These are phyloP conservation scores for Mesoligia furuncula DNA, from an alignment of 2,888 invertebrate species.

Conservation along the genomic window DNA sequence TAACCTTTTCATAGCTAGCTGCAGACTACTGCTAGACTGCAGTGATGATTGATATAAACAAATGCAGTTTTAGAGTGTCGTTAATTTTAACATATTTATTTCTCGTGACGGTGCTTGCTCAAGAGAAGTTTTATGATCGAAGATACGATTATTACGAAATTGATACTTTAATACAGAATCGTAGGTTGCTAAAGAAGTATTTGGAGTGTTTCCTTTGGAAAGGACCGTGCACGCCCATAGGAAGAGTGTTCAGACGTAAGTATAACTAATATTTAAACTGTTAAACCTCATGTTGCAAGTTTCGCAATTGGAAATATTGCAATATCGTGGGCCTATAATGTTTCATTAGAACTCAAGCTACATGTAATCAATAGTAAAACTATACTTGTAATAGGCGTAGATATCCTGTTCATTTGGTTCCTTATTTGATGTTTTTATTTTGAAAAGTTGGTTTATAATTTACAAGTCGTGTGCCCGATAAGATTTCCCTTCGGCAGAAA, in stretches of 20 bases:
- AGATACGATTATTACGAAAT: slow-evolving; percentile 92
- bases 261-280: slow-evolving; percentile 50
- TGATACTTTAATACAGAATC: slow-evolving; percentile 92
- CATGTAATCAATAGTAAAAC: neutral
- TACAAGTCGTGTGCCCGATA: neutral
- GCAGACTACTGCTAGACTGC: too few relatives aligned
- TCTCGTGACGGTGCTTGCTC: slow-evolving; percentile 56
- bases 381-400: neutral
- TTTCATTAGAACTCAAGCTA: neutral
- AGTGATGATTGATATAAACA: slow-evolving; percentile 48
- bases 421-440: neutral
- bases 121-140: slow-evolving; percentile 76
- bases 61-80: slow-evolving; percentile 33
- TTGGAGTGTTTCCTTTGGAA: slow-evolving; percentile 90
- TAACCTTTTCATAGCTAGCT: slow-evolving; percentile 35
- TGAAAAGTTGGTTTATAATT: neutral
- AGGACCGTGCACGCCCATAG: slow-evolving; percentile 83
- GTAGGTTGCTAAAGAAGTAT: slow-evolving; percentile 92
- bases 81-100: slow-evolving; percentile 44
- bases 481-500: neutral
- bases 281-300: slow-evolving; percentile 7
- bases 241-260: slow-evolving; percentile 82
- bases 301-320: slow-evolving; percentile 11
- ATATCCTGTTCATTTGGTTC: neutral
- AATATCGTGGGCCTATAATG: slow-evolving; percentile 2